Conservation (phyloP, 1,140 invertebrate genomes). For the Listronotus oregonensis region DNA sequence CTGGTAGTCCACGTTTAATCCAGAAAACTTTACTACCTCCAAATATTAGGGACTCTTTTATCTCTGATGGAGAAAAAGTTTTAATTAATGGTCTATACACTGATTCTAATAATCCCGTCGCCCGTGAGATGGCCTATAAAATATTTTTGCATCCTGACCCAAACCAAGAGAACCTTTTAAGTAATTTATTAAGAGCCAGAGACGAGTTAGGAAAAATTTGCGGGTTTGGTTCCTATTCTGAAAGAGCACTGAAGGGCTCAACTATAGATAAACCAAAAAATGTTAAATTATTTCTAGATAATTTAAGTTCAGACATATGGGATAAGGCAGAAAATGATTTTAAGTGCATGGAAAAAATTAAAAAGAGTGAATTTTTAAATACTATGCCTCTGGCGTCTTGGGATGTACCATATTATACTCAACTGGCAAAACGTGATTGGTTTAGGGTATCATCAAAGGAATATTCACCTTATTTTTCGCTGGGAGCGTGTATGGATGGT, state of each 20-base stretch:
- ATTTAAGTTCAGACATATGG: constrained; percentile 71
- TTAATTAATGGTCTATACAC: constrained; percentile 78
- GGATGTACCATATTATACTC: constrained; percentile 84
- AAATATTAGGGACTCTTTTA: constrained; percentile 58
- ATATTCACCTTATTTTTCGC: constrained; percentile 88
- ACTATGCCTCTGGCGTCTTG: constrained; percentile 69
- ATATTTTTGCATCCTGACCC: constrained; percentile 81
- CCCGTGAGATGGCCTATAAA: constrained; percentile 88
- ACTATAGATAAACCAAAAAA: constrained; percentile 80
- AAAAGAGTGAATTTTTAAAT: constrained; percentile 61
- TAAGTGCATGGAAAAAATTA: constrained; percentile 74
- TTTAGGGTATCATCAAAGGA: constrained; percentile 71
- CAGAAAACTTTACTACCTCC: constrained; percentile 69
- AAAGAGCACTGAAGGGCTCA: constrained; percentile 86
- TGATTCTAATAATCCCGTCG: constrained; percentile 77
- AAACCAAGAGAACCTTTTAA: constrained; percentile 77
- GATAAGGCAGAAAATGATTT: constrained; percentile 73
- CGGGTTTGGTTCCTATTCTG: constrained; percentile 86
- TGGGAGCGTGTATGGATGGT: constrained; percentile 96
- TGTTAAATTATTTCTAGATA: constrained; percentile 80
- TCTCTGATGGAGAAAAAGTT: constrained; percentile 70
- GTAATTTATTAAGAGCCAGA: constrained; percentile 72
- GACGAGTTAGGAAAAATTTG: constrained; percentile 81
- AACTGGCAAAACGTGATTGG: constrained; percentile 71
- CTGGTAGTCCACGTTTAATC: constrained; percentile 69